Percentiles rank a stretch among this genome's conserved stretches.
These are phyloP conservation scores for Clamator glandarius DNA, from an alignment of 2,797 vertebrate species.

Conservation along the genomic window DNA sequence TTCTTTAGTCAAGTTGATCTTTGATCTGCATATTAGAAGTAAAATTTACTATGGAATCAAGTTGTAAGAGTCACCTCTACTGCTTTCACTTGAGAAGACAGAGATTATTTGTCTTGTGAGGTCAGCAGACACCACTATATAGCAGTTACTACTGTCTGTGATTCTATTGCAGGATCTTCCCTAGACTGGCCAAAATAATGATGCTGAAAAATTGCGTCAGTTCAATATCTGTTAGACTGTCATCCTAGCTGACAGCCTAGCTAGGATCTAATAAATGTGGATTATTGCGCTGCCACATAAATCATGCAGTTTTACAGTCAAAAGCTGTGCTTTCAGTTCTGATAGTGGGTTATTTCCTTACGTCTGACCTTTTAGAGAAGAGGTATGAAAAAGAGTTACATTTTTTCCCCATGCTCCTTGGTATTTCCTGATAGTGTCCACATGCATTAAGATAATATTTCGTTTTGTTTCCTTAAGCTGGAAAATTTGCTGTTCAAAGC, in stretches of 20 bases:
- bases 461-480: neutral
- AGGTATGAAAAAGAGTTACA: neutral
- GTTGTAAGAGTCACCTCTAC: neutral
- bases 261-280: neutral
- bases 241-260: neutral
- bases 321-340: neutral
- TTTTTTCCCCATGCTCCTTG: neutral
- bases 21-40: neutral
- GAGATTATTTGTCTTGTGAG: neutral
- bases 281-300: neutral
- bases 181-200: neutral
- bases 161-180: neutral
- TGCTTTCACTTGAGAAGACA: neutral
- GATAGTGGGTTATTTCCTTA: neutral
- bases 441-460: neutral
- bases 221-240: neutral
- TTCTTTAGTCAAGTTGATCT: neutral
- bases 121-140: neutral
- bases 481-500: neutral
- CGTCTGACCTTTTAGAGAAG: neutral
- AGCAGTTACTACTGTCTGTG: neutral
- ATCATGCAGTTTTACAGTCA: neutral
- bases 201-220: neutral
- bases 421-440: neutral
- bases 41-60: neutral